Evolutionary conservation across 2,797 vertebrate genomes (phyloP).

Genomic region (Lagocephalus sceleratus): DNA sequence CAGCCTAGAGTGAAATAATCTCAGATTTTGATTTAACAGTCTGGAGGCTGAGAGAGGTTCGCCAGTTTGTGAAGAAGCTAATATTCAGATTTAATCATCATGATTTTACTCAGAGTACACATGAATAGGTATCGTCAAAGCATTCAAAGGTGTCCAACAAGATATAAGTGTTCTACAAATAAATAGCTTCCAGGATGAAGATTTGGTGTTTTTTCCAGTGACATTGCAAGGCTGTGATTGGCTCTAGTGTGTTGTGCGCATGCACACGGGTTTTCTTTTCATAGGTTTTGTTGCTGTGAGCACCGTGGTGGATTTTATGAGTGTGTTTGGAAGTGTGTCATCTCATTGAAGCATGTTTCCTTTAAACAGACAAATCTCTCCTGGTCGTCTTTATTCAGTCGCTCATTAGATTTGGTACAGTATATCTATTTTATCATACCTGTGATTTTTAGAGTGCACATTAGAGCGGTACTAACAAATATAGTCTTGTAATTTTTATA

Average conservation of each 20-base stretch:
- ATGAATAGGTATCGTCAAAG: slow-evolving; percentile 5
- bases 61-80: neutral
- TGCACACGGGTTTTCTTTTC: slow-evolving; percentile 6
- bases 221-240: slow-evolving; percentile 33
- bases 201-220: slow-evolving; percentile 34
- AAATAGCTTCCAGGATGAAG: slow-evolving; percentile 12
- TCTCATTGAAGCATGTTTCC: slow-evolving; percentile 62
- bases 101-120: slow-evolving; percentile 9
- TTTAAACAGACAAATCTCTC: slow-evolving; percentile 84
- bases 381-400: slow-evolving; percentile 86
- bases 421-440: slow-evolving; percentile 61
- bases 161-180: slow-evolving; percentile 26
- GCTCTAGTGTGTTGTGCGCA: slow-evolving; percentile 6
- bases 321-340: slow-evolving; percentile 18
- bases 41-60: neutral
- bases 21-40: neutral
- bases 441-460: slow-evolving; percentile 39
- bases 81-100: too few species aligned
- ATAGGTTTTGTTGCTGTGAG: slow-evolving; percentile 20
- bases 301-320: slow-evolving; percentile 7
- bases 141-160: slow-evolving; percentile 25
- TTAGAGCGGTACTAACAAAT: slow-evolving; percentile 65
- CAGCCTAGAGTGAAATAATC: neutral
- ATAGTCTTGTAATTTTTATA: slow-evolving; percentile 32
- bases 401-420: slow-evolving; percentile 86